These are phyloP conservation scores for Macropis europaea DNA, from an alignment of 2,888 invertebrate species.

Conservation along the genomic window DNA sequence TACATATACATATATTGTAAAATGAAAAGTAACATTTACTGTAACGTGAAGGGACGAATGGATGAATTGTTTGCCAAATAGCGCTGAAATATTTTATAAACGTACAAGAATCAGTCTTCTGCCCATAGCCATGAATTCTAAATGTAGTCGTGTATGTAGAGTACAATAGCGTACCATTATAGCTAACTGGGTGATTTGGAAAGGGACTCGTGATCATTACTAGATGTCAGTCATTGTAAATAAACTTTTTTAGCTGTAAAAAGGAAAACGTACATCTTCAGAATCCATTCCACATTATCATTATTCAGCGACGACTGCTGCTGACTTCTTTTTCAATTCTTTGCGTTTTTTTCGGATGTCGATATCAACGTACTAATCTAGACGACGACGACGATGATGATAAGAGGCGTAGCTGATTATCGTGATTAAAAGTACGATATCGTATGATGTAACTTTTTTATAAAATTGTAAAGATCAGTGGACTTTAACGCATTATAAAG, in stretches of 20 bases:
- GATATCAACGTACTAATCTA: constrained; percentile 35
- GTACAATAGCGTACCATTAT: too few relatives aligned
- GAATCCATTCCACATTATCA: constrained; percentile 61
- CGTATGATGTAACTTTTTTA: constrained; percentile 12
- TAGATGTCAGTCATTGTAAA: constrained; percentile 53
- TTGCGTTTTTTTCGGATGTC: constrained; percentile 30
- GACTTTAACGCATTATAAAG: background rate
- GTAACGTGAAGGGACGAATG: background rate
- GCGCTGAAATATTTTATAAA: constrained; percentile 11
- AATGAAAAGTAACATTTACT: constrained; percentile 14
- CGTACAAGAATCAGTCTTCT: background rate
- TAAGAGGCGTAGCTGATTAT: constrained; percentile 17
- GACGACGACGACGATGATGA: constrained; percentile 18
- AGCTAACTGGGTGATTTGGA: constrained; percentile 49
- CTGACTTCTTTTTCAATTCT: constrained; percentile 20
- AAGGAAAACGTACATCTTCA: constrained; percentile 51
- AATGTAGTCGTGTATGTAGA: constrained; percentile 9
- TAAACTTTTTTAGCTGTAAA: constrained; percentile 51
- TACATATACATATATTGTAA: constrained; percentile 10
- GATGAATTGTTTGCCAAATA: constrained; percentile 22
- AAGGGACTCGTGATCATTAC: constrained; percentile 27
- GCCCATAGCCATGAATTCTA: constrained; percentile 8
- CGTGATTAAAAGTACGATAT: constrained; percentile 26
- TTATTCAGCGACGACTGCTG: constrained; percentile 42
- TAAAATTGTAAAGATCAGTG: constrained; percentile 6